Evolutionary conservation across 2,797 vertebrate species (phyloP).

Genomic region (Clarias fuscus): DNA sequence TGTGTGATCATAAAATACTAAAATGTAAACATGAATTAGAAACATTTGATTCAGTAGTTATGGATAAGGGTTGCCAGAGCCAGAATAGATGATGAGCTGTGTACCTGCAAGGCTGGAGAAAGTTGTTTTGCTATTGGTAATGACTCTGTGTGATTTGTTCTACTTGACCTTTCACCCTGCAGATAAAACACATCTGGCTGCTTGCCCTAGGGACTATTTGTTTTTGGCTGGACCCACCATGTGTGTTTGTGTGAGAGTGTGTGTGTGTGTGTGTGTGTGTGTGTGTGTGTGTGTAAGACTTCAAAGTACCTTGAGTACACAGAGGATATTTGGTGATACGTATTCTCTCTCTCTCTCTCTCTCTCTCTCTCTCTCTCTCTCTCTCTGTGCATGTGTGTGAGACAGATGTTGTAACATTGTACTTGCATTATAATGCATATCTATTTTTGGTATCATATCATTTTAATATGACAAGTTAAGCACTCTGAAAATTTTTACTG

Average conservation of each 20-base stretch:
- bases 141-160: slow-evolving; percentile 54
- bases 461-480: neutral
- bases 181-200: slow-evolving; percentile 55
- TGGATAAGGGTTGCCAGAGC: neutral
- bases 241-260: slow-evolving; percentile 46
- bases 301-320: slow-evolving; percentile 59
- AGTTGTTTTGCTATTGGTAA: slow-evolving; percentile 51
- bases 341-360: neutral
- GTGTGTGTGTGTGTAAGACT: slow-evolving; percentile 55
- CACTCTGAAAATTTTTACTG: neutral
- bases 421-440: neutral
- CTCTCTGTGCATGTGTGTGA: neutral
- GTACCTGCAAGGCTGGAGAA: slow-evolving; percentile 26
- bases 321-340: slow-evolving; percentile 13
- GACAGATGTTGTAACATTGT: neutral
- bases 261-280: slow-evolving; percentile 35
- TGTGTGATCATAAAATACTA: neutral
- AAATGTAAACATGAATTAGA: slow-evolving; percentile 27
- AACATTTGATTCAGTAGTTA: slow-evolving; percentile 13
- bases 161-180: slow-evolving; percentile 63
- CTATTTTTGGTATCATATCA: neutral
- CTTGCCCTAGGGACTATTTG: slow-evolving; percentile 47
- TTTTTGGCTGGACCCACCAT: slow-evolving; percentile 49
- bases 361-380: slow-evolving; percentile 12
- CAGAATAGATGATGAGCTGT: slow-evolving; percentile 5